Conservation (phyloP, 1,140 invertebrate genomes). For the Heterodera schachtii region DNA sequence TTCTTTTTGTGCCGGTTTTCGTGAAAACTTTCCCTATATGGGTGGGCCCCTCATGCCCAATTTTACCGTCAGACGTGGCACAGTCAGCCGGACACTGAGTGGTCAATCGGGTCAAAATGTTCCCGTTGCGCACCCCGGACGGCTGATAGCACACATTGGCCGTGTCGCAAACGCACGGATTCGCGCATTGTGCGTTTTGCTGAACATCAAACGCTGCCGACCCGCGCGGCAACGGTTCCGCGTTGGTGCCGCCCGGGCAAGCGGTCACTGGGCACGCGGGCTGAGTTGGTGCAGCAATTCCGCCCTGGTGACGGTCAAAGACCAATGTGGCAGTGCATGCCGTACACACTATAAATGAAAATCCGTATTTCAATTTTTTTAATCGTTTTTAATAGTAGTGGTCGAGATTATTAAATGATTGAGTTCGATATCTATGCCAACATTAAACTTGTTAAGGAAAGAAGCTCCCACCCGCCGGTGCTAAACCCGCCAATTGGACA, state of each 20-base stretch:
- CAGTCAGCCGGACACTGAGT: not conserved
- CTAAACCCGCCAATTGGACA: too few species aligned
- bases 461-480: too few species aligned
- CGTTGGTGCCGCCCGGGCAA: not conserved
- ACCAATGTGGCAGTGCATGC: not conserved
- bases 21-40: too few species aligned
- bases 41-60: not conserved
- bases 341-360: not conserved
- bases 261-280: not conserved
- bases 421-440: too few species aligned
- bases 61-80: not conserved
- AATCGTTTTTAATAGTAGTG: too few species aligned
- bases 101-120: slow-evolving; percentile 7
- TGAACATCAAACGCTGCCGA: not conserved
- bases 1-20: too few species aligned
- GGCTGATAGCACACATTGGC: slow-evolving; percentile 5
- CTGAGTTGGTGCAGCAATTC: not conserved
- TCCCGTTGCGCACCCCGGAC: not conserved
- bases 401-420: too few species aligned
- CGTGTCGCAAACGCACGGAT: slow-evolving; percentile 4
- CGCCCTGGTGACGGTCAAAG: not conserved
- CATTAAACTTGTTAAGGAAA: too few species aligned
- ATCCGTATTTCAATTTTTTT: too few species aligned
- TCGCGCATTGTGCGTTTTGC: not conserved
- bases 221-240: not conserved